Conservation (phyloP, 2,888 invertebrate species). For the Conchocele bisecta region DNA sequence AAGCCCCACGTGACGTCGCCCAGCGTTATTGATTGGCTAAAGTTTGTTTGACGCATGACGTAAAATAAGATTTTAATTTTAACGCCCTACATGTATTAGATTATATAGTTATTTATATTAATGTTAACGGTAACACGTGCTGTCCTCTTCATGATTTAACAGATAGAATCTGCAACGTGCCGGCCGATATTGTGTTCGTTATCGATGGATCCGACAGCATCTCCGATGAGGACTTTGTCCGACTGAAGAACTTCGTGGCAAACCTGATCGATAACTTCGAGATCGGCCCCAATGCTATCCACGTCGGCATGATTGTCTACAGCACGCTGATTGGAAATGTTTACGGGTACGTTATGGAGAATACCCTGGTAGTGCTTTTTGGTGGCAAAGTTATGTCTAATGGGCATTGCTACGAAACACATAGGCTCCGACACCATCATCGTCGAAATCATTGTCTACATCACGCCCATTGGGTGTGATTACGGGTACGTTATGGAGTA, state of each 20-base stretch:
- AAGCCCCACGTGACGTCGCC: too few relatives aligned
- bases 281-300: conserved; percentile 66
- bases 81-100: background rate
- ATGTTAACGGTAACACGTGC: background rate
- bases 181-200: conserved; percentile 73
- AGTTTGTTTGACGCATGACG: too few relatives aligned
- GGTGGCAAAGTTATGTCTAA: too few relatives aligned
- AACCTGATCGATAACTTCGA: conserved; percentile 71
- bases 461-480: too few relatives aligned
- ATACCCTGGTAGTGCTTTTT: too few relatives aligned
- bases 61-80: too few relatives aligned
- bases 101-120: background rate
- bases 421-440: too few relatives aligned
- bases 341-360: conserved; percentile 39
- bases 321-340: conserved; percentile 69
- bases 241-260: conserved; percentile 70
- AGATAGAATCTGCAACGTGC: conserved; percentile 69
- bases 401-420: too few relatives aligned
- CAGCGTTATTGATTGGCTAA: too few relatives aligned
- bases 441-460: too few relatives aligned
- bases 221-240: conserved; percentile 61
- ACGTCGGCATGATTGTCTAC: conserved; percentile 73
- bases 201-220: conserved; percentile 74
- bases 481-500: too few relatives aligned
- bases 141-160: background rate